Base-by-base conservation (phyloP, 1,140 invertebrate species). In the Sarcophaga peregrina region DNA sequence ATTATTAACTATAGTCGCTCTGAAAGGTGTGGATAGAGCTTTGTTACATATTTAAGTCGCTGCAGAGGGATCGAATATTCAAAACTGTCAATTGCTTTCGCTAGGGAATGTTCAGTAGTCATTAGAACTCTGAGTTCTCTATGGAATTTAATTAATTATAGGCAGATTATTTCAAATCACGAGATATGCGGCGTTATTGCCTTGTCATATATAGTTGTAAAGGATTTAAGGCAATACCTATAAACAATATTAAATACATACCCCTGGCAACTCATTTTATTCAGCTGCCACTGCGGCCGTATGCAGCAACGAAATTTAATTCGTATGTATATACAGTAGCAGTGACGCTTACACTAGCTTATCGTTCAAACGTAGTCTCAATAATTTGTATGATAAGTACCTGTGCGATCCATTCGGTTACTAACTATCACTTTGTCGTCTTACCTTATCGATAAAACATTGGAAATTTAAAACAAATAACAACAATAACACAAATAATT, bases 331-430 rank as follows among this genome's bases (percentile, higher is more conserved):
- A 37, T 37, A 37, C 4, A 37, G 7, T 13, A 54, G 10, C 54
- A 58, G 54, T n/a, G 54, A 37, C 25, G 25, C 25, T 37, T 37
- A 37, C 1, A 37, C 54, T n/a, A 58, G 54, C 54, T 58, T 58
- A 58, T 58, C 54, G n/a, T n/a, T 13, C 54, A 58, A 58, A 58
- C 25, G 15, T 58, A 15, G 25, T 37, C 13, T 58, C n/a, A 15
- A 58, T 58, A 58, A 58, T 58, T 58, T 15, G 54, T 58, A 58
- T 58, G 54, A 58, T 13, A 58, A 58, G 54, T 58, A 15, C 54
- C 15, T 58, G 25, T 37, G 15, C 54, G 54, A 58, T 58, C 25
- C 1, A 37, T 37, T 37, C 54, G 54, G 54, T 58, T n/a, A 58
- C 15, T 58, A 58, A n/a, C 54, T 37, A 37, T 37, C 15, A 15